Percentiles rank a stretch among this genome's conserved stretches.
Evolutionary conservation across 1,140 invertebrate species (phyloP).

Genomic region (Drosophila miranda): DNA sequence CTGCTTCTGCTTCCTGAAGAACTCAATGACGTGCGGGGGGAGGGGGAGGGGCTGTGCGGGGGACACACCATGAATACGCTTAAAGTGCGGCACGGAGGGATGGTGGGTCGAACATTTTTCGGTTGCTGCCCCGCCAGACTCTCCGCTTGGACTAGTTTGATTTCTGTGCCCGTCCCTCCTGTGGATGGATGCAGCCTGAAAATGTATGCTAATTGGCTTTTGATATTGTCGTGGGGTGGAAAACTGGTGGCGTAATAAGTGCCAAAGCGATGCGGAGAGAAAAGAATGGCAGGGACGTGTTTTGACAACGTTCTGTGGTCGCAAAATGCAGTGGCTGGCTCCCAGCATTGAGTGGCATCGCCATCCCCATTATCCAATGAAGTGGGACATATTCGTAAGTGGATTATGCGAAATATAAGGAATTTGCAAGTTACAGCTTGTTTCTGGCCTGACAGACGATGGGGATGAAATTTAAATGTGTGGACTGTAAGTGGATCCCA

Average conservation of each 20-base stretch:
- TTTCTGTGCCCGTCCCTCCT: slow-evolving; percentile 42
- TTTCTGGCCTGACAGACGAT: no score
- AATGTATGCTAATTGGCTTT: slow-evolving; percentile 81
- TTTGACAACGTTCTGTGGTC: slow-evolving; percentile 53
- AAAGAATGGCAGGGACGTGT: slow-evolving; percentile 1
- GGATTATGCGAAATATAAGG: no score
- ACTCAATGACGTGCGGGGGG: not conserved
- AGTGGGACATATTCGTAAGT: not conserved
- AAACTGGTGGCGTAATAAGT: slow-evolving; percentile 44
- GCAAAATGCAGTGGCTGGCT: slow-evolving; percentile 16
- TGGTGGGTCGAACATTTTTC: slow-evolving; percentile 56
- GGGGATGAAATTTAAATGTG: not conserved
- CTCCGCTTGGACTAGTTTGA: slow-evolving; percentile 58
- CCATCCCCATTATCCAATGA: not conserved
- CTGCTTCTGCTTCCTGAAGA: slow-evolving; percentile 5
- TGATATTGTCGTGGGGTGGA: slow-evolving; percentile 60
- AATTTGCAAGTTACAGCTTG: no score
- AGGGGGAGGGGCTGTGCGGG: not conserved
- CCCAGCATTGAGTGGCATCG: slow-evolving; percentile 3
- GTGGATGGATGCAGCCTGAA: slow-evolving; percentile 18
- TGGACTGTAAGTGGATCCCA: not conserved
- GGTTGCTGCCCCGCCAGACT: slow-evolving; percentile 10
- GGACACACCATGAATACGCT: slow-evolving; percentile 63
- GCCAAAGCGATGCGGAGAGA: slow-evolving; percentile 18
- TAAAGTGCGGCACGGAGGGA: slow-evolving; percentile 45